phyloP scores from a whole-genome alignment of 2,113 vertebrate species.

The Macroglossus sobrinus region DNA sequence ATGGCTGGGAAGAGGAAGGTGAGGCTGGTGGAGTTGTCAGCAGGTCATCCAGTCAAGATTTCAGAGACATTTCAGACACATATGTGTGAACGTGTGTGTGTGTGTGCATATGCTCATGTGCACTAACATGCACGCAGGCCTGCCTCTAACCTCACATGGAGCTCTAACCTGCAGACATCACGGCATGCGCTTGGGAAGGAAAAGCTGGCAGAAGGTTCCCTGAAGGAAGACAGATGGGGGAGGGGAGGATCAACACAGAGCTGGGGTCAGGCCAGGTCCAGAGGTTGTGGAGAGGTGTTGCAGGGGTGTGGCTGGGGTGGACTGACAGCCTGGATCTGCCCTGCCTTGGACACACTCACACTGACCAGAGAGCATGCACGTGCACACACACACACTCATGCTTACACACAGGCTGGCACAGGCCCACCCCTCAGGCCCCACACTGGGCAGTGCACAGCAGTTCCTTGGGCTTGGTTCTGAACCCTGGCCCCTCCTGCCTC shows the following conservation, averaged over 20 bases:
- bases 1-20: background rate
- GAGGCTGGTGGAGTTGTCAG: background rate
- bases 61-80: background rate
- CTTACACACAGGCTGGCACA: background rate
- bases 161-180: background rate
- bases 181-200: background rate
- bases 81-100: background rate
- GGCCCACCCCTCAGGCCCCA: too few relatives aligned
- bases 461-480: background rate
- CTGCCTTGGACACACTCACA: background rate
- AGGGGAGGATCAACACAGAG: background rate
- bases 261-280: background rate
- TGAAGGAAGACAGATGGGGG: background rate
- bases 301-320: background rate
- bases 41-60: background rate
- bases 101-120: fast-evolving
- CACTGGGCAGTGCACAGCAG: too few relatives aligned
- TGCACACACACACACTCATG: background rate
- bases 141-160: background rate
- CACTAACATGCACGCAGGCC: fast-evolving
- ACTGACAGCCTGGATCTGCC: background rate
- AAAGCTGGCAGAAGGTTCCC: background rate
- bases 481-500: background rate
- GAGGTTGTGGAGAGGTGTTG: background rate
- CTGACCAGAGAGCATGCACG: too few relatives aligned